Conservation (phyloP, 2,797 vertebrate genomes). For the Sebastes iracundus region DNA sequence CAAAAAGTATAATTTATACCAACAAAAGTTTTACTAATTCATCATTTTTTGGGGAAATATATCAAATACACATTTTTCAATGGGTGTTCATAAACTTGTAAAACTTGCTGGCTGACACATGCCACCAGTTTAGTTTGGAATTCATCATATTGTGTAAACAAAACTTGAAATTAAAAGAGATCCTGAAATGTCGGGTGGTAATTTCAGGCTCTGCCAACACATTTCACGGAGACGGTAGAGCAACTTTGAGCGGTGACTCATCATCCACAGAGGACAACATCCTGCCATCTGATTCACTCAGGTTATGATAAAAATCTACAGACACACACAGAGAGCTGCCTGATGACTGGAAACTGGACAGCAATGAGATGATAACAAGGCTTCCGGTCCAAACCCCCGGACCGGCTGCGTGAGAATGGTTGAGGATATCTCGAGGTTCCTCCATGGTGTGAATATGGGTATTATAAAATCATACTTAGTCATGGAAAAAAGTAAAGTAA, state of each 20-base stretch:
- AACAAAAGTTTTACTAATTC: not conserved
- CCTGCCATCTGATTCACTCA: constrained; percentile 12
- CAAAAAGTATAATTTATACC: not conserved
- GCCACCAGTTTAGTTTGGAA: not conserved
- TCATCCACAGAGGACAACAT: constrained; percentile 32
- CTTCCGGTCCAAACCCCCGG: not conserved
- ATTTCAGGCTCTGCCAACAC: constrained; percentile 5
- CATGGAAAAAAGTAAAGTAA: not conserved
- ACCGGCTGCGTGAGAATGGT: not conserved
- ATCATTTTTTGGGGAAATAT: not conserved
- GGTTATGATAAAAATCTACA: constrained; percentile 14
- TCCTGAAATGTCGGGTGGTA: not conserved
- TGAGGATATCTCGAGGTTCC: not conserved
- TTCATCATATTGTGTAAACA: not conserved
- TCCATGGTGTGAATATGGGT: not conserved
- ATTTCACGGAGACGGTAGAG: not conserved
- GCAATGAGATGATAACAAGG: not conserved
- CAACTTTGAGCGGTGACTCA: constrained; percentile 35
- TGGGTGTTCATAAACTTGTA: not conserved
- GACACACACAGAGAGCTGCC: not conserved
- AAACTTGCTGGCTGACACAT: not conserved
- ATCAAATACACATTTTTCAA: not conserved
- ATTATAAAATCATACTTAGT: not conserved
- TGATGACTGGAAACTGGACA: constrained; percentile 4
- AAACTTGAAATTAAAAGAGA: not conserved